Base-by-base conservation (phyloP, 2,113 vertebrate species). In the Gymnorhina tibicen region DNA sequence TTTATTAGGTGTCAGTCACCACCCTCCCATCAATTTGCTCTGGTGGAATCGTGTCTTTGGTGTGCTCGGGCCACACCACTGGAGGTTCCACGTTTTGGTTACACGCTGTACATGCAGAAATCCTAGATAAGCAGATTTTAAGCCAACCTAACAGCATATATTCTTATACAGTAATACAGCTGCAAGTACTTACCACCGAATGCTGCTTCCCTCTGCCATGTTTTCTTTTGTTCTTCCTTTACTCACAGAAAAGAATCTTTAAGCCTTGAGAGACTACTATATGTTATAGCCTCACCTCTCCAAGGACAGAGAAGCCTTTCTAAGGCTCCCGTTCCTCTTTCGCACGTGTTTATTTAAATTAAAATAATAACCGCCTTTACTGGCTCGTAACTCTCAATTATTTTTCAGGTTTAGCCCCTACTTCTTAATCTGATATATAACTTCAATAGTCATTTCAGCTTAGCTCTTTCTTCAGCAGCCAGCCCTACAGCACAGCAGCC, bases 351-450 rank as follows among this genome's bases (percentile, higher is more conserved):
- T 83, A n/a, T 41, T 53, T 74, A 32, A 53, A 8, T 14, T 3
- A 60, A 49, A 52, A 2, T 1, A 60, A 13, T 6, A 47, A 50
- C 0, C 3, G 33, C 1, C 0, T 49, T 11, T 21, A 32, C 11
- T 20, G 8, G 4, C 4, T 20, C 0, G 4, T 11, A 23, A 8
- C 1, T 69, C 10, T 16, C 0, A 0, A 49, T 3, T 0, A 6
- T 1, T 62, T 47, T 52, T 15, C 10, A 33, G 15, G 13, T 18
- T 62, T 12, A 7, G 16, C 4, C 5, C 7, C 12, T 46, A 4
- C 5, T 41, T 55, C 5, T 35, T 8, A 16, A 44, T 3, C 13
- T 32, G 2, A 56, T 4, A 0, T 2, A 5, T 1, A 58, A 6
- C 17, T n/a, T 27, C 10, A 58, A 6, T 2, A 41, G 2, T 3